Base-by-base conservation (phyloP, 2,888 invertebrate species). In the Pterostichus niger region DNA sequence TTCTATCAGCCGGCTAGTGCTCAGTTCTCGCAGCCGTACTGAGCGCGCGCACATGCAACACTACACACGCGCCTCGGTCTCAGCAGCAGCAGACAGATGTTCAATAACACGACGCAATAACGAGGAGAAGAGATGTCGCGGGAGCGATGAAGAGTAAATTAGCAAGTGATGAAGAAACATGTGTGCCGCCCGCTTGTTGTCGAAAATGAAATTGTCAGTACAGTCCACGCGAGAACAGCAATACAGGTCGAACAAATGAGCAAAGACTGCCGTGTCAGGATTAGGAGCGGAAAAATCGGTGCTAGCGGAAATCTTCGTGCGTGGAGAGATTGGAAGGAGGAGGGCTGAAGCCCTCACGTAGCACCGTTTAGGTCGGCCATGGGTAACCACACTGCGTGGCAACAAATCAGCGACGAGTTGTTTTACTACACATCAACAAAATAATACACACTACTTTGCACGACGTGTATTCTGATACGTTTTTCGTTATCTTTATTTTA, bases 11-110 rank as follows among this genome's bases (percentile, higher is more conserved):
- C 91, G 64, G 87, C 89, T 73, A 91, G 92, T 90, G 92, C 93
- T 90, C 92, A 92, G 87, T 93, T 93, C 90, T 92, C 92, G 88
- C 94, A 94, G 91, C 92, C 92, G 85, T 94, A 94, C 91, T 94
- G 94, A 94, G 90, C 88, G 87, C 86, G 87, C 86, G 89, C 85
- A 85, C 73, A 52, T 7, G 40, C 40, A 40, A 40, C 40, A 40
- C 40, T 40, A 40, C 40, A 40, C 40, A 40, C 40, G 46, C 79
- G 75, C 82, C 82, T 82, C 82, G 82, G 82, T 59, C 71, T 68
- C 59, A 49, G 49, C 49, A 49, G 52, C 76, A 76, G 77, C 83
- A 75, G 49, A 56, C 46, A 40, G 49, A 76, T 52, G 76, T 71
- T 31, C 76, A 64, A 61, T 31, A 80, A 79, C 79, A 64, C 68